Conservation (phyloP, 2,888 invertebrate genomes). For the Sarcophaga carnaria region DNA sequence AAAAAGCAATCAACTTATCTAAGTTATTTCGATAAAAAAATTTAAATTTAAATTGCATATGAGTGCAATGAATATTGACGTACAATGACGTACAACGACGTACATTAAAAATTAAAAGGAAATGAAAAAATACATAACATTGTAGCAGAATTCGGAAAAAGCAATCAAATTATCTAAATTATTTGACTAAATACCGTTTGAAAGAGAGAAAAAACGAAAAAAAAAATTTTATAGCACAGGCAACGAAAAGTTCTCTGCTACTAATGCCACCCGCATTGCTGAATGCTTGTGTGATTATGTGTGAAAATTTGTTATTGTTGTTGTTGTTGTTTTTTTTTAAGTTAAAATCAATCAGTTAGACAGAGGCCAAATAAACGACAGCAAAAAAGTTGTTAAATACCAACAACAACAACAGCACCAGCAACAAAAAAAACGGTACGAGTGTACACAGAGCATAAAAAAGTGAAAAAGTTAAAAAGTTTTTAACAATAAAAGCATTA, state of each 20-base stretch:
- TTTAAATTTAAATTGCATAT: no score
- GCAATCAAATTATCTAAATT: constrained; percentile 30
- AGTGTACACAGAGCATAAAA: neutral
- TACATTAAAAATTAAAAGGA: no score
- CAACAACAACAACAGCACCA: neutral
- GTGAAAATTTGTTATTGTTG: neutral
- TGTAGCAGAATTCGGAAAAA: neutral
- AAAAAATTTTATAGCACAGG: no score
- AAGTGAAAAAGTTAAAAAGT: constrained; percentile 48
- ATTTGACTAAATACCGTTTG: neutral
- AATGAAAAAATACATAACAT: neutral
- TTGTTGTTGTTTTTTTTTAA: neutral
- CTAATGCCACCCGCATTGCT: constrained; percentile 52
- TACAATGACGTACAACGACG: no score
- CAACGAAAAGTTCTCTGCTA: constrained; percentile 19
- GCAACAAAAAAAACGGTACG: neutral
- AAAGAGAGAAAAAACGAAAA: neutral
- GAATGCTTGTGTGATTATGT: neutral
- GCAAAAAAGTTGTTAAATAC: constrained; percentile 27
- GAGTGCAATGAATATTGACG: no score
- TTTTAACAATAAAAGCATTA: constrained; percentile 28
- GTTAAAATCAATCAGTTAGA: constrained; percentile 60
- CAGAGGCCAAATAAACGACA: constrained; percentile 18
- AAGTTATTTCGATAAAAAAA: no score
- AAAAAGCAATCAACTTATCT: neutral